Base-by-base conservation (phyloP, 2,888 invertebrate genomes). In the Carabus problematicus region DNA sequence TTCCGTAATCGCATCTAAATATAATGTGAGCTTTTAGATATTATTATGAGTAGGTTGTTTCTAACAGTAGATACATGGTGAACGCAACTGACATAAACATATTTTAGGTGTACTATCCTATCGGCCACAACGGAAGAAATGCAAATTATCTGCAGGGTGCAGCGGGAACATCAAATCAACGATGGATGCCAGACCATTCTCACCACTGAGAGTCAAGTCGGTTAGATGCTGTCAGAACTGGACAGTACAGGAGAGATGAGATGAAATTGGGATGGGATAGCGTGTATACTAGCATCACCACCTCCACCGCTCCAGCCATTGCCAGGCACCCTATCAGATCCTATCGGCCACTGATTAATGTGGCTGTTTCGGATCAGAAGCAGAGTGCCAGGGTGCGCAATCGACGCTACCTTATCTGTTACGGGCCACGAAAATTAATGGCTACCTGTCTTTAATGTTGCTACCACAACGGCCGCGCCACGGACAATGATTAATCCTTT, bases 281-380 rank as follows among this genome's bases (percentile, higher is more conserved):
- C 43, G 43, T 45, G 3, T 12, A 45, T 45, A 45, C 45, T 47
- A 45, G 45, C 39, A 45, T 41, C 29, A 29, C 29, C 29, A 29
- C 29, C 29, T 29, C 29, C 6, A 29, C 29, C 29, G 6, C 29
- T 29, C 2, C 29, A 6, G 29, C 29, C 29, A 29, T 29, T 29
- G 29, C 29, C 6, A 29, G 42, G 54, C 29, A 29, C 29, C 16
- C 52, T 58, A 58, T 59, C 59, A 39, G 66, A 66, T 59, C 45
- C 58, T 66, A 66, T 66, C 66, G 29, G 58, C n/a, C 47, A 12
- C 66, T 66, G 66, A 66, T 66, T 66, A 66, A 66, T 66, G 66
- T 66, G 55, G 55, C 43, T 47, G 55, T 42, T 55, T 55, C 55
- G 64, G 64, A 63, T 63, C 64, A 64, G 52, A 63, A 16, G 47